phyloP scores from a whole-genome alignment of 2,113 vertebrate species.

The Bombycilla garrulus region DNA sequence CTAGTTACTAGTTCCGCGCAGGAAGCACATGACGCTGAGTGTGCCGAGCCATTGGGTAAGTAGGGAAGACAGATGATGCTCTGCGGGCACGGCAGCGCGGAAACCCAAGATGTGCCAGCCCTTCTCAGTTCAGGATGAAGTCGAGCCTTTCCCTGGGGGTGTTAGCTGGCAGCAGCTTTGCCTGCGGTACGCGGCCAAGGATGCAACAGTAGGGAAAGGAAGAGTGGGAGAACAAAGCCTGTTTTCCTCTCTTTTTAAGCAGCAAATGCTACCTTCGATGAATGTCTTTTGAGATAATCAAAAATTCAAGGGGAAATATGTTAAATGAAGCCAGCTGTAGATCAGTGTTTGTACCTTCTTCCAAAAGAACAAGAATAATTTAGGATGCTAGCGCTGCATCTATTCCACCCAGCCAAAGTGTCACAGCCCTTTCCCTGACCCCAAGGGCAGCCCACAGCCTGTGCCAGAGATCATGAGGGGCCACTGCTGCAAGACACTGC shows the following conservation, averaged over 20 bases:
- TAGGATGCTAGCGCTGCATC: rapidly evolving
- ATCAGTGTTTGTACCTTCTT: background rate
- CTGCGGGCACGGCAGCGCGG: background rate
- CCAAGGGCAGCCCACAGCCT: background rate
- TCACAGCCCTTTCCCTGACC: too few relatives aligned
- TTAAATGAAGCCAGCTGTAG: background rate
- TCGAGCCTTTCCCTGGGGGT: too few relatives aligned
- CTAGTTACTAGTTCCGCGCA: background rate
- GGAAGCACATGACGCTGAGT: background rate
- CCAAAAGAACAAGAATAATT: background rate
- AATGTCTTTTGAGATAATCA: background rate
- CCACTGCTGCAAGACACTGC: background rate
- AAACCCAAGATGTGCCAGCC: background rate
- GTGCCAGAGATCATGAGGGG: background rate
- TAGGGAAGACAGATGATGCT: background rate
- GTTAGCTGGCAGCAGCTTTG: background rate
- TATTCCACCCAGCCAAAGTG: rapidly evolving
- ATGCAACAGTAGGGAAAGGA: background rate
- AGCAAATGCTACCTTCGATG: background rate
- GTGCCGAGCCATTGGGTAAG: background rate
- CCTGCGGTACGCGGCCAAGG: background rate
- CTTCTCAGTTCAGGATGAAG: background rate
- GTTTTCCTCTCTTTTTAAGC: background rate
- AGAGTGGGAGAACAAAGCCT: background rate
- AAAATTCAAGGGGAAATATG: background rate